Conservation (phyloP, 1,140 invertebrate species). For the Zelostemma sp. region DNA sequence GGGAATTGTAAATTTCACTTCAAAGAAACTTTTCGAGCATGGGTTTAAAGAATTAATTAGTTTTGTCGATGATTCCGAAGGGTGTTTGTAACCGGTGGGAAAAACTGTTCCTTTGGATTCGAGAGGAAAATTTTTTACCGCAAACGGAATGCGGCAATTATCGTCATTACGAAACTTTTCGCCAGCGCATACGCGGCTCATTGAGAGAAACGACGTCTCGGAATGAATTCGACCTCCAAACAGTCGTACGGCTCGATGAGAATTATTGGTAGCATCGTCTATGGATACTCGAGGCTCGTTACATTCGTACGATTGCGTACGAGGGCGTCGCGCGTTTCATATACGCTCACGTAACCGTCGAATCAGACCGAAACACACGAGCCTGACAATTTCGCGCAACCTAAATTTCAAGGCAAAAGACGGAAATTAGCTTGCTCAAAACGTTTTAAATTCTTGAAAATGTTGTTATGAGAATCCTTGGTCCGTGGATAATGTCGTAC, state of each 20-base stretch:
- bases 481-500: conserved; percentile 35
- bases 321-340: conserved; percentile 51
- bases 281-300: conserved; percentile 31
- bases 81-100: no score
- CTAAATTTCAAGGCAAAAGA: conserved; percentile 60
- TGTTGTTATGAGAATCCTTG: conserved; percentile 44
- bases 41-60: no score
- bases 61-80: no score
- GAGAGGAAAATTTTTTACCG: background rate
- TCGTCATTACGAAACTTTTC: conserved; percentile 21
- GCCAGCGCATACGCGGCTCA: conserved; percentile 20
- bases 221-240: conserved; percentile 46
- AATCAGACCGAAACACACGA: conserved; percentile 60
- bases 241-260: conserved; percentile 27
- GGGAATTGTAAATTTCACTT: no score
- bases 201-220: conserved; percentile 37
- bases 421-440: conserved; percentile 50
- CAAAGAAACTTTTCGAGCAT: no score
- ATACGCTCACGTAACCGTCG: conserved; percentile 34
- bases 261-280: conserved; percentile 42
- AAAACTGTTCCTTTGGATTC: no score
- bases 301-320: conserved; percentile 34
- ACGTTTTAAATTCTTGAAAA: conserved; percentile 48
- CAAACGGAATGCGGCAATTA: no score
- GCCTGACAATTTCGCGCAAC: conserved; percentile 58